Evolutionary conservation across 2,797 vertebrate genomes (phyloP), one percentile per base, ranked within the genome.

Genomic region (Kryptopterus vitreolus): DNA sequence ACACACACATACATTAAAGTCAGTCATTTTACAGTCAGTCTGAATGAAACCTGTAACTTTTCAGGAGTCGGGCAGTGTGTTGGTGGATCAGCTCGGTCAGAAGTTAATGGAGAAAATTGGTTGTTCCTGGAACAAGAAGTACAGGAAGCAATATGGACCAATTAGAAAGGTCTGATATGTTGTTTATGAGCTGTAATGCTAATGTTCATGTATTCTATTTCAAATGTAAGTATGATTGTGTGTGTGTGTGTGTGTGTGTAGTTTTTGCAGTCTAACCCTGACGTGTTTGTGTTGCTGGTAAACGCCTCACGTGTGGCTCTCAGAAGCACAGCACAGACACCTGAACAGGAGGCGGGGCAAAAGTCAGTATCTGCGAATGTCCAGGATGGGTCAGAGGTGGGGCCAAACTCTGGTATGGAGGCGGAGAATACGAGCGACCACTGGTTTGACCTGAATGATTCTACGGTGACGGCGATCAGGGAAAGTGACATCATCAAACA

Each of bases 381-480:
- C 4, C 53, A 38, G 20, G 26, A 70, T 31, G 46, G 11, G 50
- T 15, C 31, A 3, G 59, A 52, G 29, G 55, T 0, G 5, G 57
- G 68, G 38, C 31, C 68, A 48, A 78, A 46, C 16, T 7, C 11
- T 0, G 48, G 26, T 24, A 31, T 33, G 35, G 58, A 13, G 70
- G 15, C 24, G 48, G 81, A 83, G 18, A 29, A 62, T 16, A 11
- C n/a, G 7, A 90, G 90, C 86, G 90, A 89, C 82, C 95, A 95
- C 85, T 99, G 98, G 98, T 99, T 99, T 91, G 96, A 99, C 86
- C 91, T 99, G 20, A 98, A 99, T 31, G 98, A 99, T 88, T 96
- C 96, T 3, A 85, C 88, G 11, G 97, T 98, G 59, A 95, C 93
- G 1, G 93, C 95, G 16, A 98, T 99, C 87, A 92, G 90, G 74